A percentile compares a stretch with the other conserved stretches of the same genome.
phyloP scores from a whole-genome alignment of 2,797 vertebrate genomes.

The Phylloscopus collybita region DNA sequence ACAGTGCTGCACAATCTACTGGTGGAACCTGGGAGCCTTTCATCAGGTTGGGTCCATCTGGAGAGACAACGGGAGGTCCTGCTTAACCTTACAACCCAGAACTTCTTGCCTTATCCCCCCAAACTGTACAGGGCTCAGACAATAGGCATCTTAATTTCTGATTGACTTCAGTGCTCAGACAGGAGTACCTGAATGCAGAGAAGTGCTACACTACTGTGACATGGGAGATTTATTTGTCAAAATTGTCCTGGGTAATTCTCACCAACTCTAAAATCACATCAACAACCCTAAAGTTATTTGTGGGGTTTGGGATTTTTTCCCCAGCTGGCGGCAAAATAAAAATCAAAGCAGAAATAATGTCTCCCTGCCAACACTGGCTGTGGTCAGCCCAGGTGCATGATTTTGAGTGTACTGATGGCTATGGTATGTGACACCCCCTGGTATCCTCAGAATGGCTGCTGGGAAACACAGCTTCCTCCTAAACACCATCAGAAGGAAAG shows the following conservation, averaged over 20 bases:
- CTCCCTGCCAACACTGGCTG: background rate
- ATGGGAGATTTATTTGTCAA: background rate
- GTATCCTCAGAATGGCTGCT: accelerated
- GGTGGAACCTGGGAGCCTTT: background rate
- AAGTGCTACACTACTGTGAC: background rate
- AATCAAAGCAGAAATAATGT: background rate
- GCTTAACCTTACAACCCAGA: background rate
- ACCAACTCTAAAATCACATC: background rate
- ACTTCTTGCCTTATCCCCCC: background rate
- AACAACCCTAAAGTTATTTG: background rate
- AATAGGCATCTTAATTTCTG: background rate
- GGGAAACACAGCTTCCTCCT: background rate
- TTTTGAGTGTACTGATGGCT: background rate
- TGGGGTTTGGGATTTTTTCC: accelerated
- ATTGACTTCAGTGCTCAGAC: background rate
- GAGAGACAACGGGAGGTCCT: background rate
- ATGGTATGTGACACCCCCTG: background rate
- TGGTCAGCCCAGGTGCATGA: background rate
- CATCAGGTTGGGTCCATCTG: accelerated
- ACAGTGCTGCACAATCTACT: accelerated
- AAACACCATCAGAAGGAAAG: accelerated
- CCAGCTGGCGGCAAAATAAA: background rate
- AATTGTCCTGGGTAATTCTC: background rate
- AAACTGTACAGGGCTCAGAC: background rate
- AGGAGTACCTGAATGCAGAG: background rate